Evolutionary conservation across 2,113 vertebrate species (phyloP).

Genomic region (Ictalurus furcatus): DNA sequence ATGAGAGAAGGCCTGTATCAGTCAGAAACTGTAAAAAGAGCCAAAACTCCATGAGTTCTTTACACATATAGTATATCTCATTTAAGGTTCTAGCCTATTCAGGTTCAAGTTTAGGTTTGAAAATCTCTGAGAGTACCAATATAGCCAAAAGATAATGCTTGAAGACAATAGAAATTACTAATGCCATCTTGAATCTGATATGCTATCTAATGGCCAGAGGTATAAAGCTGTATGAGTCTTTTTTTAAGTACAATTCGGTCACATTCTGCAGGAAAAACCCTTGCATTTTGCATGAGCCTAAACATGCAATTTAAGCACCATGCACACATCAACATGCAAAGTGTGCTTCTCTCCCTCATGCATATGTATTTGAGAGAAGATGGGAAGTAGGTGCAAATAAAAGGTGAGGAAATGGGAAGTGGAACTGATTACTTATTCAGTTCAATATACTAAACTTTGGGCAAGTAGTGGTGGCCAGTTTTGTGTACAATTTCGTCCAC

Average conservation of each 20-base stretch:
- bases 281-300: background rate
- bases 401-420: background rate
- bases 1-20: background rate
- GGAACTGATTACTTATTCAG: background rate
- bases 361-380: background rate
- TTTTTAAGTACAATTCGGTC: background rate
- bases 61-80: background rate
- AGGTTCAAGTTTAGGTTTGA: background rate
- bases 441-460: background rate
- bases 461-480: background rate
- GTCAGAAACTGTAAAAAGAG: background rate
- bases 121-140: background rate
- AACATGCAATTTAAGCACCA: background rate
- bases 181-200: background rate
- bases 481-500: background rate
- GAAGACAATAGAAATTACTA: conserved; percentile 15
- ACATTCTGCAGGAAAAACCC: background rate
- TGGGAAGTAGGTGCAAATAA: background rate
- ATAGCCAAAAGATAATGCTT: background rate
- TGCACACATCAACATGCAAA: background rate
- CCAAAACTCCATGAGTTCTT: background rate
- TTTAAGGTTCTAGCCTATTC: background rate
- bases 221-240: background rate
- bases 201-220: background rate
- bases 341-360: background rate